Conservation (phyloP, 2,113 vertebrate species). For the Tursiops truncatus region DNA sequence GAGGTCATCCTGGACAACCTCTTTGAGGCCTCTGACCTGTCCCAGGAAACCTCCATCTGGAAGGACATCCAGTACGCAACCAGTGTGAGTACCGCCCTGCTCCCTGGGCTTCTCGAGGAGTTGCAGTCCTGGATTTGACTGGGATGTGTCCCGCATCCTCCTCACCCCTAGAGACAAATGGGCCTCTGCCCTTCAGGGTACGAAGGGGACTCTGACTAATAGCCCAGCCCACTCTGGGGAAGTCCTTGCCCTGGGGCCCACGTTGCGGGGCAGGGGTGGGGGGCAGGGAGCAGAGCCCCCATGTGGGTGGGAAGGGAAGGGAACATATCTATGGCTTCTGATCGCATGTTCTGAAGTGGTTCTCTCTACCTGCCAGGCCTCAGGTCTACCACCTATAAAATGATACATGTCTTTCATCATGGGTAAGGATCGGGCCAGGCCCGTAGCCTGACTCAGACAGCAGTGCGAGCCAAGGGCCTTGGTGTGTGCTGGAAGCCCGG, state of each 20-base stretch:
- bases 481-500: neutral
- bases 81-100: conserved; percentile 81
- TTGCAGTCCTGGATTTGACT: neutral
- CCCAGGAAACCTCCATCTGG: conserved; percentile 89
- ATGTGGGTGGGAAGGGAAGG: neutral
- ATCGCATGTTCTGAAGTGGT: neutral
- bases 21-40: conserved; percentile 89
- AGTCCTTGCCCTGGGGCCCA: neutral
- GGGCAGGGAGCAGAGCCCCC: neutral
- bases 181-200: neutral
- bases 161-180: neutral
- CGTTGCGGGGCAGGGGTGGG: neutral
- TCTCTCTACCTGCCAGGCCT: neutral
- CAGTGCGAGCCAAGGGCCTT: neutral
- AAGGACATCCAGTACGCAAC: conserved; percentile 91
- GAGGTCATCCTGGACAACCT: conserved; percentile 91
- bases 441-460: neutral
- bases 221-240: too few species aligned
- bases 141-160: neutral
- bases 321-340: neutral
- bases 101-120: neutral
- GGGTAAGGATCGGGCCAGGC: neutral
- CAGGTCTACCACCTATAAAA: neutral
- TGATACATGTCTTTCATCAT: neutral
- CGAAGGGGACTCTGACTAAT: neutral